phyloP scores from a whole-genome alignment of 2,113 vertebrate genomes.

The Cephalopholis sonnerati region DNA sequence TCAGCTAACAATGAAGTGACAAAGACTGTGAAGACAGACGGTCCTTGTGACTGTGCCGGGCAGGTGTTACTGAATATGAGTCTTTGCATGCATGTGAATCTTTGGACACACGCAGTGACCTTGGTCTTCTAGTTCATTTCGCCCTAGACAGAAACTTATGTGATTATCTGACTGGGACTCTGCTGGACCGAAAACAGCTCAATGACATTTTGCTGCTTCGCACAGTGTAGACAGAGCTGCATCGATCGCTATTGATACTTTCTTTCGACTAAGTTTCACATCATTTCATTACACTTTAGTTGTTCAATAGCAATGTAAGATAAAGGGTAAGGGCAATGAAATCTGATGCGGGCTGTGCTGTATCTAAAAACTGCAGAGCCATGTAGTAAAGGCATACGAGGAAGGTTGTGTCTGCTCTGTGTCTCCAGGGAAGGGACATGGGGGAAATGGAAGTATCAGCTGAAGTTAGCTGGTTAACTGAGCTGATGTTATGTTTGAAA shows the following conservation, averaged over 20 bases:
- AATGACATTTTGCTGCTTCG: constrained; percentile 65
- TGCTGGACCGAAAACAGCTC: constrained; percentile 70
- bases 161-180: constrained; percentile 69
- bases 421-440: constrained; percentile 23
- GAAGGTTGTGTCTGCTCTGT: constrained; percentile 28
- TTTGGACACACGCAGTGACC: constrained; percentile 65
- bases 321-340: constrained; percentile 45
- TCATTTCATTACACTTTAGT: constrained; percentile 70
- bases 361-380: constrained; percentile 55
- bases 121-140: constrained; percentile 75
- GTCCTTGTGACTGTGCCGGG: background rate
- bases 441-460: background rate
- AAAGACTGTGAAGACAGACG: constrained; percentile 17
- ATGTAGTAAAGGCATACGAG: constrained; percentile 16
- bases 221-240: constrained; percentile 51
- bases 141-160: constrained; percentile 58
- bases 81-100: constrained; percentile 31
- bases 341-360: constrained; percentile 39
- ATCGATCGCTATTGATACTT: constrained; percentile 72
- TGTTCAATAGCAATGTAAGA: constrained; percentile 56
- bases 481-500: background rate
- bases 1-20: constrained; percentile 54
- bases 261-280: constrained; percentile 52
- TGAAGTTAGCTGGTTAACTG: background rate
- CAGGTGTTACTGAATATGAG: background rate